phyloP scores from a whole-genome alignment of 2,888 invertebrate species.

The Rapana venosa region DNA sequence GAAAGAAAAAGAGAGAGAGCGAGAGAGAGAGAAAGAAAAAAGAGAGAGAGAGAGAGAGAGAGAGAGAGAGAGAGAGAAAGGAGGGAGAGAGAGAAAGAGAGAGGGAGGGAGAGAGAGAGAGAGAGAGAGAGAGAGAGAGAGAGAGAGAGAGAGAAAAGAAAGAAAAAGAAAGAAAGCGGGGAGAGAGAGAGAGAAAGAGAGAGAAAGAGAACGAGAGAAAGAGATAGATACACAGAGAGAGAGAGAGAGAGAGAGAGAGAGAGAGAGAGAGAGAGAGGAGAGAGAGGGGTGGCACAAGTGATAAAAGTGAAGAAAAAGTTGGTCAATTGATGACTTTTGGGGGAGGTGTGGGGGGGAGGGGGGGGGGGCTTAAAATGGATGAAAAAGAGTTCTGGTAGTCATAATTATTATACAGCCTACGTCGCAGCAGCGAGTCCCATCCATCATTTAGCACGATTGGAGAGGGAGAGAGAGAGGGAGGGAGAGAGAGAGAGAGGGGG shows the following conservation, averaged over 20 bases:
- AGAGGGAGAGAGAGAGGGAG: too few species aligned
- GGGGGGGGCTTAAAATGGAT: too few species aligned
- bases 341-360: too few species aligned
- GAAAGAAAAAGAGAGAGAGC: not conserved
- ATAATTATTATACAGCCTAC: too few species aligned
- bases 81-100: not conserved
- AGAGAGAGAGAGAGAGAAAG: not conserved
- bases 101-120: not conserved
- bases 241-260: slow-evolving; percentile 9
- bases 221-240: slow-evolving; percentile 9
- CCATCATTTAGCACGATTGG: too few species aligned
- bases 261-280: not conserved
- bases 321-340: too few species aligned
- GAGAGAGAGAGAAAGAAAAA: not conserved
- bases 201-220: not conserved
- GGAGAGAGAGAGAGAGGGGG: too few species aligned
- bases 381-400: too few species aligned
- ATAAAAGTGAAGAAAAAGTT: not conserved
- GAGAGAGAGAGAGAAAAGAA: not conserved
- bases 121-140: not conserved
- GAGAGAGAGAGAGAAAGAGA: not conserved
- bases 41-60: not conserved
- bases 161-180: not conserved
- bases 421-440: too few species aligned
- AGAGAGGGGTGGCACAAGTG: not conserved